Base-by-base conservation (phyloP, 2,888 invertebrate species). In the Autographa pulchrina region DNA sequence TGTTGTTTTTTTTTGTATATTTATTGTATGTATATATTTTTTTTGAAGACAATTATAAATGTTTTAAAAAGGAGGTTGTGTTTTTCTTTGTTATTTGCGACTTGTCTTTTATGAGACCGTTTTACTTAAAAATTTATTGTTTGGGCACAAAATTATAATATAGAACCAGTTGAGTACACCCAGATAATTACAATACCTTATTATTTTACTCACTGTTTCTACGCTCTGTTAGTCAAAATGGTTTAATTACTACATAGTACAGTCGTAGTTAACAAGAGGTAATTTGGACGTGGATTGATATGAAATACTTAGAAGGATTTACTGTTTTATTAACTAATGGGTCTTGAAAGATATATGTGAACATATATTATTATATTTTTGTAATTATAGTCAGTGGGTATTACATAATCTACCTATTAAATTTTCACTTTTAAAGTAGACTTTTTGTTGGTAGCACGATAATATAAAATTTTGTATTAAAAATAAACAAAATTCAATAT, bases 201-300 rank as follows among this genome's bases (percentile, higher is more conserved):
- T 69, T 77, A 59, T 61, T 69, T 61, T 68, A 32, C 62, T 65
- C n/a, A 11, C 70, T 31, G 52, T 67, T 70, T 82, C 65, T 38
- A 81, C 72, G 83, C 64, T 74, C 71, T 75, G 71, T 70, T 75
- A 58, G 61, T 41, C 32, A 60, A 58, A 41, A 60, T 66, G 14
- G 60, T 56, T 56, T 70, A 68, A 71, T 77, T 70, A 73, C 59
- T 69, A 65, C 43, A 59, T 61, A 48, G 62, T 69, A 66, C 41
- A 38, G 38, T 64, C 35, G 43, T 66, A 62, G 43, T 59, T 67
- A 61, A 68, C 65, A 48, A 62, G 48, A 43, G 62, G 65, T 32
- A 77, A 71, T 72, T 70, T 64, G 61, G 25, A 75, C 67, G 58
- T 69, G 77, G 66, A 74, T 77, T 72, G 66, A 80, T 83, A 65